Evolutionary conservation across 2,113 vertebrate species (phyloP).

Genomic region (Odobenus rosmarus): DNA sequence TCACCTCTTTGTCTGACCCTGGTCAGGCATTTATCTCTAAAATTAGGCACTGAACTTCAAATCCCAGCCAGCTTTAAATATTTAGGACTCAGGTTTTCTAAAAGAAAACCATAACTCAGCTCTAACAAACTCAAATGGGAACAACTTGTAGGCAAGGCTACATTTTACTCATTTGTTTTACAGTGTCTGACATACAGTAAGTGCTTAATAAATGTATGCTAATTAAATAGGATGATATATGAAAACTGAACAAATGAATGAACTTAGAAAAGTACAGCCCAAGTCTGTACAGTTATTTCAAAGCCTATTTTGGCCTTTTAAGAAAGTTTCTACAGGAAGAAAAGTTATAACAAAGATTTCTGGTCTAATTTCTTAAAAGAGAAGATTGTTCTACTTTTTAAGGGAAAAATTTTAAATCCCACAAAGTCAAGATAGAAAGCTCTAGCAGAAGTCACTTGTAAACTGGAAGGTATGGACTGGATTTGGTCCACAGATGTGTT

Average conservation of each 20-base stretch:
- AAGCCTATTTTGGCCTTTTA: neutral
- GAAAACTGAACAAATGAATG: neutral
- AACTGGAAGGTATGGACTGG: neutral
- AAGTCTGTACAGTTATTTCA: neutral
- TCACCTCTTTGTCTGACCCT: neutral
- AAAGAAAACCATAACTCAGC: neutral
- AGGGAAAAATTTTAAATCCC: neutral
- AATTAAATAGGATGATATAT: neutral
- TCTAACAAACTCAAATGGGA: neutral
- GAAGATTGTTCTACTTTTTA: neutral
- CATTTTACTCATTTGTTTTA: neutral
- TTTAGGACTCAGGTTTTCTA: neutral
- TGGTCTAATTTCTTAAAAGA: neutral
- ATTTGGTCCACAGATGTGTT: neutral
- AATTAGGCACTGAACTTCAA: neutral
- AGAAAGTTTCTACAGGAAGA: slow-evolving; percentile 10
- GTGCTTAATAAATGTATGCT: neutral
- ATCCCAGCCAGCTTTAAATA: neutral
- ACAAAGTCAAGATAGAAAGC: neutral
- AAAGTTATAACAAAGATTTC: slow-evolving; percentile 3
- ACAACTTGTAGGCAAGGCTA: neutral
- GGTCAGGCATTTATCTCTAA: neutral
- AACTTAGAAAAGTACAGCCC: neutral
- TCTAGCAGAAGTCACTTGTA: neutral
- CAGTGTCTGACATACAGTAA: neutral